Base-by-base conservation (phyloP, 2,888 invertebrate genomes). In the Phalera bucephala region DNA sequence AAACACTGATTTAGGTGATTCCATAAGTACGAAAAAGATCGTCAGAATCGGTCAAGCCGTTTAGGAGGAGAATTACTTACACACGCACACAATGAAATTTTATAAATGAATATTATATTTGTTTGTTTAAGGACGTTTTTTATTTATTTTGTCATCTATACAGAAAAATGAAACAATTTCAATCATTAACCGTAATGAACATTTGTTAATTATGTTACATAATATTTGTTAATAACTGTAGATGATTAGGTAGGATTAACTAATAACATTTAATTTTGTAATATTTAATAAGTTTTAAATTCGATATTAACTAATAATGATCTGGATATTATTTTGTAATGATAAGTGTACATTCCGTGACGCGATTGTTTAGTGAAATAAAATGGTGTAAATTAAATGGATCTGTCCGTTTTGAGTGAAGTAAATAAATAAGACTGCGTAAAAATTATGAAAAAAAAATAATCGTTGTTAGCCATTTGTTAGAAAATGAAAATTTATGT, bases 341-440 rank as follows among this genome's bases (percentile, higher is more conserved):
- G 15, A 17, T 17, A 5, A 27, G 14, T n/a, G 31, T 49, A 67
- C 70, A 70, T 70, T 70, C 70, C 70, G 51, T 56, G 39, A 52
- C 45, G 53, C 61, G 52, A 55, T 45, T 61, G 45, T 64, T 46
- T 43, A 35, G 34, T 40, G 53, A 49, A 43, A 45, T 50, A 52
- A 51, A 51, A 44, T 51, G 62, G 60, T 49, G 56, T 54, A 54
- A 55, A 46, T 45, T 46, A 53, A n/a, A n/a, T 5, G 3, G 5
- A 48, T 54, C 50, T 66, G 63, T 68, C 65, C 63, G 56, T 55
- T 47, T 47, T 32, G 45, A 59, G 49, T 52, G 65, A 62, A 61
- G 63, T 52, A 63, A 68, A 64, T 65, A 68, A 63, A 72, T 61
- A 74, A 80, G 79, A 80, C 79, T 80, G 80, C 71, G 60, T 69